phyloP scores from a whole-genome alignment of 2,888 invertebrate genomes.

The Hemicrepidius hirtus region DNA sequence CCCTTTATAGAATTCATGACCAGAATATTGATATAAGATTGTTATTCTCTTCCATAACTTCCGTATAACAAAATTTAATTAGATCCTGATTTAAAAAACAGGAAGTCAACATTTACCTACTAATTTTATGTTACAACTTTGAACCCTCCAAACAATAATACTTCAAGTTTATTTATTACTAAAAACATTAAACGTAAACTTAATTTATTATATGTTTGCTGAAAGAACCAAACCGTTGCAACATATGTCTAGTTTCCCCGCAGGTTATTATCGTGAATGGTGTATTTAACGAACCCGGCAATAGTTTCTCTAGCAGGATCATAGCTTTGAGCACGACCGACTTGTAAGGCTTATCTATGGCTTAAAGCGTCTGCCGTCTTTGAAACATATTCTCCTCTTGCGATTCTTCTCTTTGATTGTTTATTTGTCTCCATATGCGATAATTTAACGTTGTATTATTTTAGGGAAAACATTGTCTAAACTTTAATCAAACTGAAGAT shows the following conservation, averaged over 20 bases:
- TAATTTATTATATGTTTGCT: too few species aligned
- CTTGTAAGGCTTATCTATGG: background rate
- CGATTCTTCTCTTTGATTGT: background rate
- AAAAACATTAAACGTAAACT: too few species aligned
- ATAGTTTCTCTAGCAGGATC: background rate
- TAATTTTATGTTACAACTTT: too few species aligned
- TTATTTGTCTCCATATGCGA: background rate
- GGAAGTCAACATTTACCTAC: too few species aligned
- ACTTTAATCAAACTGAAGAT: too few species aligned
- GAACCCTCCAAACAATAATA: too few species aligned
- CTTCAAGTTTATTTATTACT: too few species aligned
- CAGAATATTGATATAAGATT: conserved; percentile 19
- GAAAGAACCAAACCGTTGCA: too few species aligned
- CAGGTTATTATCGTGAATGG: too few species aligned
- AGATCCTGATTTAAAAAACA: conserved; percentile 15
- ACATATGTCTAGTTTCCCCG: too few species aligned
- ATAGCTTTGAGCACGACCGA: conserved; percentile 2
- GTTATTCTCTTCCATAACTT: conserved; percentile 16
- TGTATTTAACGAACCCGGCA: too few species aligned
- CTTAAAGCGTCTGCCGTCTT: background rate
- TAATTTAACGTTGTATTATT: background rate
- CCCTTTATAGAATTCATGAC: conserved; percentile 7
- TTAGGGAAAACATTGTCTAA: too few species aligned
- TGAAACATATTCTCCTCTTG: background rate
- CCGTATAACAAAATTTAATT: conserved; percentile 18